Percentiles rank a stretch among this genome's conserved stretches.
phyloP scores from a whole-genome alignment of 2,888 invertebrate species.

The Ischnus inquisitorius region DNA sequence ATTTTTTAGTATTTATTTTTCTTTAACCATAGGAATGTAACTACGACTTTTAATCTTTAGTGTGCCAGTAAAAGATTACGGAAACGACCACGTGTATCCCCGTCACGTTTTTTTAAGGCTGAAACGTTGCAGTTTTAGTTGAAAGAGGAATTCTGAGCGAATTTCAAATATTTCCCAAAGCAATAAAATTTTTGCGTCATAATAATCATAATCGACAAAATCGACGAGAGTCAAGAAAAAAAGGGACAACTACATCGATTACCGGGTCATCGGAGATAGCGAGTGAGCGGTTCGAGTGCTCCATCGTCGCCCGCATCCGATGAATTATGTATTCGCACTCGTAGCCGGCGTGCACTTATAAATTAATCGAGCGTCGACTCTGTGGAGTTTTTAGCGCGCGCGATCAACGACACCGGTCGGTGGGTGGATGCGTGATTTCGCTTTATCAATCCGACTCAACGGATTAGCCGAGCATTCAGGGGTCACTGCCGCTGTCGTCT shows the following conservation, averaged over 20 bases:
- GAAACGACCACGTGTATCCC: not conserved
- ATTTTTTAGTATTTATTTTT: no score
- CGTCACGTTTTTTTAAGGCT: no score
- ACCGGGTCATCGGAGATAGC: conserved; percentile 58
- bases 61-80: not conserved
- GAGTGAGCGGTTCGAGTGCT: conserved; percentile 40
- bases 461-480: conserved; percentile 78
- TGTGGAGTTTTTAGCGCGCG: conserved; percentile 44
- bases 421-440: conserved; percentile 68
- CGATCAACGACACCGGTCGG: conserved; percentile 24
- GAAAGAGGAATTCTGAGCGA: no score
- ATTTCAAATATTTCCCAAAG: no score
- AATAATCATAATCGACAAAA: not conserved
- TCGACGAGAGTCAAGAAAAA: not conserved
- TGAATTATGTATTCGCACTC: conserved; percentile 64
- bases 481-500: conserved; percentile 74
- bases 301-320: not conserved
- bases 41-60: no score
- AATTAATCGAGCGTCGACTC: conserved; percentile 43
- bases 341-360: conserved; percentile 52
- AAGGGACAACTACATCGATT: conserved; percentile 26
- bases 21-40: no score
- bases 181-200: no score
- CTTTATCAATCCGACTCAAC: conserved; percentile 75
- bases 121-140: no score